Evolutionary conservation across 2,113 vertebrate genomes (phyloP), one percentile per base, ranked within the genome.

Genomic region (Oncorhynchus tshawytscha): DNA sequence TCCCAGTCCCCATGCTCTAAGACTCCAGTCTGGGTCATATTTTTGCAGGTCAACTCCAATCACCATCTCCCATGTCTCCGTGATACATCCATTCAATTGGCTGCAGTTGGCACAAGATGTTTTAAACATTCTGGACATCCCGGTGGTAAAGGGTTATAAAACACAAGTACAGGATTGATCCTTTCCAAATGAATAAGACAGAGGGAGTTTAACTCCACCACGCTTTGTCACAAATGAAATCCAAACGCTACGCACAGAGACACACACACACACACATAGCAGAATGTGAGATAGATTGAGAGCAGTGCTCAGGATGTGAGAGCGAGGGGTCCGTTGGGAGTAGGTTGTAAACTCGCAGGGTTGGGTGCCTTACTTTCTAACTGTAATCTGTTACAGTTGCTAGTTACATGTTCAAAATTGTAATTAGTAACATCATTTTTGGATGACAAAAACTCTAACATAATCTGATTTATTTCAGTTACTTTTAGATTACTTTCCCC

Each of bases 1-100:
- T 91, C 79, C 86, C n/a, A 3, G 59, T 85, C 78, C 86, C n/a
- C 24, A 34, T 73, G 65, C 70, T 31, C 62, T 54, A 29, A 62
- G 74, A 67, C 16, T 20, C 18, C 62, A 60, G 80, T 87, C 91
- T 91, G 90, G 86, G 77, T 81, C 81, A 0, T 31, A 87, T 92
- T 92, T 25, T 90, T 74, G 25, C 12, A 51, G 45, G 80, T 88
- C 86, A 22, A 22, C 72, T 90, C 67, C 76, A 88, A 88, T 91
- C 79, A 87, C 20, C 4, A 54, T 85, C 78, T 87, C n/a, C 25
- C 51, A 76, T 60, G 73, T 34, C 64, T 57, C 24, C 24, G 74
- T 84, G 77, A 83, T 85, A 39, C 74, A 89, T 85, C 84, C 66
- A 84, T 84, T 82, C 66, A 74, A 75, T 80, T 77, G 76, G 72